Conservation (phyloP, 2,888 invertebrate genomes). For the Agriopis leucophaearia region DNA sequence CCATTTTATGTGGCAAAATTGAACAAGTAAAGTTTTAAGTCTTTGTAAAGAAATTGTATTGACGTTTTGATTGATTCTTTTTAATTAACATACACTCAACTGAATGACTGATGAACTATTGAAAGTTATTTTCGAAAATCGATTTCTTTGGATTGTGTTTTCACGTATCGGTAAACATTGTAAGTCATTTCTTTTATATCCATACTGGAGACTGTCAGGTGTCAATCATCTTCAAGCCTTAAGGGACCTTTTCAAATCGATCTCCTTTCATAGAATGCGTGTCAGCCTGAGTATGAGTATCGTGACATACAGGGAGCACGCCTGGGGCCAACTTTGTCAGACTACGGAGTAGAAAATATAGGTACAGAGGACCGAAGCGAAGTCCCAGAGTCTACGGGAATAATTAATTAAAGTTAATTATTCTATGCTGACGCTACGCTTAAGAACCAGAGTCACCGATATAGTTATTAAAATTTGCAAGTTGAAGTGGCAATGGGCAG, state of each 20-base stretch:
- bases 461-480: too few relatives aligned
- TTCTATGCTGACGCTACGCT: too few relatives aligned
- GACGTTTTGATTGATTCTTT: too few relatives aligned
- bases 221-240: conserved; percentile 26
- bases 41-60: too few relatives aligned
- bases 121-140: background rate
- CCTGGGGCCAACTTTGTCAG: conserved; percentile 15
- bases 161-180: conserved; percentile 1
- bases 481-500: too few relatives aligned
- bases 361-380: background rate
- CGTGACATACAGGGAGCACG: conserved; percentile 29
- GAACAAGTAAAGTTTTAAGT: background rate
- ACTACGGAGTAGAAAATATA: background rate
- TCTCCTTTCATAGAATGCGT: conserved; percentile 17
- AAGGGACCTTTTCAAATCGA: conserved; percentile 18
- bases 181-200: conserved; percentile 2
- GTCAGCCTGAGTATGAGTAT: conserved; percentile 17
- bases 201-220: conserved; percentile 11
- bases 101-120: background rate
- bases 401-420: too few relatives aligned
- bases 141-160: background rate
- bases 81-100: too few relatives aligned
- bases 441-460: too few relatives aligned
- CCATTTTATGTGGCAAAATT: too few relatives aligned
- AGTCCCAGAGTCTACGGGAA: too few relatives aligned